A percentile compares a stretch with the other conserved stretches of the same genome.
Conservation (phyloP, 1,140 invertebrate genomes). For the Venustaconcha ellipsiformis region DNA sequence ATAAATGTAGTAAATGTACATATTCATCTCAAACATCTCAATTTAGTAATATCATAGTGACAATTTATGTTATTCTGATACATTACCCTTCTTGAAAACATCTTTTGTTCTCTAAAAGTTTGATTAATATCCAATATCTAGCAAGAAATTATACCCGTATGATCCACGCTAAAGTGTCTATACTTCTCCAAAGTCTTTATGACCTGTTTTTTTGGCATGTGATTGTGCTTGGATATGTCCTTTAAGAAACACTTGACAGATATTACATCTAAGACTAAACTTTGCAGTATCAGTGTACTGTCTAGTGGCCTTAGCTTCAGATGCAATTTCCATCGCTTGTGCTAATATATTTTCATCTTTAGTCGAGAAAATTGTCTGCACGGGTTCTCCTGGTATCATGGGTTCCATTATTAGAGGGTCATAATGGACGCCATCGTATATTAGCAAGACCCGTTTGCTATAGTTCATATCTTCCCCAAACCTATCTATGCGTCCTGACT, state of each 20-base stretch:
- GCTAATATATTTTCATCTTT: slow-evolving; percentile 78
- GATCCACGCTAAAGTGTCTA: no score
- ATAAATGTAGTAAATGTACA: no score
- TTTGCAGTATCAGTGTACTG: slow-evolving; percentile 91
- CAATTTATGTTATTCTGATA: no score
- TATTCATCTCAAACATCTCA: no score
- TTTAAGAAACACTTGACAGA: slow-evolving; percentile 80
- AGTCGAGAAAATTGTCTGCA: slow-evolving; percentile 82
- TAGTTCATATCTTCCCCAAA: slow-evolving; percentile 95
- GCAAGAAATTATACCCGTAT: no score
- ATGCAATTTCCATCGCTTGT: slow-evolving; percentile 85
- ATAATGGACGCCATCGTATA: slow-evolving; percentile 98
- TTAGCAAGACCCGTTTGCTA: slow-evolving; percentile 84
- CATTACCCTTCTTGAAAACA: no score
- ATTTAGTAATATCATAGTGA: no score
- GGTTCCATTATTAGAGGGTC: slow-evolving; percentile 92
- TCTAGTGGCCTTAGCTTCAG: slow-evolving; percentile 86
- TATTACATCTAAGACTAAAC: slow-evolving; percentile 85
- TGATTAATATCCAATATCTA: no score
- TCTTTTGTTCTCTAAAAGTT: no score
- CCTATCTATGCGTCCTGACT: slow-evolving; percentile 89
- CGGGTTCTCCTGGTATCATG: slow-evolving; percentile 51
- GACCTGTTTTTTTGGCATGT: slow-evolving; percentile 87
- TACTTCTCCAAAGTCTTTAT: slow-evolving; percentile 87
- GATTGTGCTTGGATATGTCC: slow-evolving; percentile 84